These are phyloP conservation scores for Pinctada fucata DNA, from an alignment of 2,888 invertebrate species.

Conservation along the genomic window DNA sequence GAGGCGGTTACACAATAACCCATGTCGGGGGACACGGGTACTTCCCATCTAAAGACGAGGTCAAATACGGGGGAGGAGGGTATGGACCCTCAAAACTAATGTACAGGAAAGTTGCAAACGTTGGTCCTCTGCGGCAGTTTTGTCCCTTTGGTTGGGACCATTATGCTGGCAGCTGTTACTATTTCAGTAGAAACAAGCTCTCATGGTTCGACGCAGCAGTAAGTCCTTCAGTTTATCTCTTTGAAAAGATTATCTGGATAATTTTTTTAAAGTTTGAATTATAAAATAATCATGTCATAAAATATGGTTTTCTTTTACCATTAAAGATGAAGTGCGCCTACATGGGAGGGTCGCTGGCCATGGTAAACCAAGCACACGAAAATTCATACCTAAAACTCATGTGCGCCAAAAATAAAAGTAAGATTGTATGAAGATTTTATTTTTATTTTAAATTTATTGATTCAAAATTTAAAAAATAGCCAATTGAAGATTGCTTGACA, in stretches of 20 bases:
- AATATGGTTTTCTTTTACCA: too few relatives aligned
- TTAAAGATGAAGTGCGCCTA: constrained; percentile 10
- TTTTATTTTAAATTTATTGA: too few relatives aligned
- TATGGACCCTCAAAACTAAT: neutral
- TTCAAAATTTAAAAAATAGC: too few relatives aligned
- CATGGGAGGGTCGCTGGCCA: neutral
- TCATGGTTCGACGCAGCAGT: constrained; percentile 18
- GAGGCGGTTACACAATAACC: too few relatives aligned
- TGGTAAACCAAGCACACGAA: constrained; percentile 1
- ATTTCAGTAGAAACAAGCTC: constrained; percentile 19
- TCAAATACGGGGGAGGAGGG: too few relatives aligned
- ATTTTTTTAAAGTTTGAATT: neutral
- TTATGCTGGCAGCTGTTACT: constrained; percentile 21
- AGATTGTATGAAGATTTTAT: neutral
- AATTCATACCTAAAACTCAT: constrained; percentile 5
- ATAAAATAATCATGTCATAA: too few relatives aligned
- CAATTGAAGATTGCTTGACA: too few relatives aligned
- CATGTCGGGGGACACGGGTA: neutral
- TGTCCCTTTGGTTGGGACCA: constrained; percentile 21
- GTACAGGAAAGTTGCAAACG: neutral
- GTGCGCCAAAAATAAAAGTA: neutral
- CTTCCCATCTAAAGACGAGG: neutral
- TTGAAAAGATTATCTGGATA: neutral
- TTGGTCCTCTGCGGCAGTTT: neutral
- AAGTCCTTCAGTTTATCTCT: neutral